Evolutionary conservation across 1,140 invertebrate species (phyloP).

Genomic region (Asobara japonica): DNA sequence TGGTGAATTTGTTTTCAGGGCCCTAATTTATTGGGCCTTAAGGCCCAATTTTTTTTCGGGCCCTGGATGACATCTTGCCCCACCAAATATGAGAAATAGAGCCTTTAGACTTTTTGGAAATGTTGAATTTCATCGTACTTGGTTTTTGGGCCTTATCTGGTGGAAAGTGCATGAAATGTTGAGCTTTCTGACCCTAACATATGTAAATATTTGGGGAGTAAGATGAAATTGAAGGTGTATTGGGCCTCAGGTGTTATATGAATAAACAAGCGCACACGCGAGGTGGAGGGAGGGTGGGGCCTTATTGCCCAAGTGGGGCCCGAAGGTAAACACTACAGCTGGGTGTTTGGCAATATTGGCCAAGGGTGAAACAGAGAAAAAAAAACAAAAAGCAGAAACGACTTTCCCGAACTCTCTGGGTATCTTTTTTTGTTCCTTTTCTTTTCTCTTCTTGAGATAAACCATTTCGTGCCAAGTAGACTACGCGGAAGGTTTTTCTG

Average conservation of each 20-base stretch:
- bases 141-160: neutral
- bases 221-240: constrained; percentile 3
- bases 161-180: neutral
- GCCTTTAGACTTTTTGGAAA: no score
- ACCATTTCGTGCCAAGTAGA: constrained; percentile 52
- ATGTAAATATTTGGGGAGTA: constrained; percentile 12
- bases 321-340: constrained; percentile 46
- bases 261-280: constrained; percentile 46
- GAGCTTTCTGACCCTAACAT: neutral
- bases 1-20: no score
- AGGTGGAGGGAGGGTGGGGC: constrained; percentile 38
- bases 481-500: constrained; percentile 49
- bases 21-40: no score
- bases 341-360: constrained; percentile 16
- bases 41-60: no score
- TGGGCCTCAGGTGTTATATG: constrained; percentile 8
- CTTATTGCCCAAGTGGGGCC: constrained; percentile 49
- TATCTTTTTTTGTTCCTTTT: constrained; percentile 39
- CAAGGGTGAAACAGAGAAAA: neutral
- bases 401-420: constrained; percentile 26
- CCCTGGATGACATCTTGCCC: no score
- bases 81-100: no score
- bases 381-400: neutral
- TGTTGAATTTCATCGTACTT: no score
- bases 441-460: no score